These are phyloP conservation scores for Aegotheles bennettii DNA, from an alignment of 2,113 vertebrate species.

Conservation along the genomic window DNA sequence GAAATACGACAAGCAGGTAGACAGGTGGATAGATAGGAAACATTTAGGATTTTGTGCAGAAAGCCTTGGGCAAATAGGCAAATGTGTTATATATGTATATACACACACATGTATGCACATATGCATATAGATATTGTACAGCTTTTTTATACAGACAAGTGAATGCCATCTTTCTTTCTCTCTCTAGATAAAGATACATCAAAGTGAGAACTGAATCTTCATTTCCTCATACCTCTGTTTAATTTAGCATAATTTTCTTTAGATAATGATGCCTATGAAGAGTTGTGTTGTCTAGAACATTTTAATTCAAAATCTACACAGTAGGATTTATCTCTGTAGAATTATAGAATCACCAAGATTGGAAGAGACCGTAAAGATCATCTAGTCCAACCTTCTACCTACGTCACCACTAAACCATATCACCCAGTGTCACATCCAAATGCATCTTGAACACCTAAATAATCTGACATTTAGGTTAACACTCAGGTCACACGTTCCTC, in stretches of 20 bases:
- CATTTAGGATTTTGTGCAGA: not conserved
- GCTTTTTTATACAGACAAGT: not conserved
- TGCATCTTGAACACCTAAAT: too few species aligned
- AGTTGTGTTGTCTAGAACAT: not conserved
- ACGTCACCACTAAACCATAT: too few species aligned
- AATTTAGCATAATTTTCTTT: not conserved
- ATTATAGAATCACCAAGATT: too few species aligned
- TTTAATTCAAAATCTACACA: not conserved
- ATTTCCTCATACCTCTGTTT: not conserved
- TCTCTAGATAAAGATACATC: not conserved
- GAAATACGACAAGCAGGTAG: not conserved
- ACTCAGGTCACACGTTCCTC: not conserved
- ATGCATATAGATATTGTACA: not conserved
- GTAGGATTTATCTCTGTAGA: not conserved
- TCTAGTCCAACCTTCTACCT: too few species aligned
- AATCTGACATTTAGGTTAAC: not conserved
- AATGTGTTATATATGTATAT: not conserved
- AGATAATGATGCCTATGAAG: not conserved
- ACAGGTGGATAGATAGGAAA: not conserved
- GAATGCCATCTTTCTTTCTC: not conserved
- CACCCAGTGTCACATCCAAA: too few species aligned
- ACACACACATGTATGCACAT: too few species aligned
- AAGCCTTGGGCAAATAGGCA: not conserved
- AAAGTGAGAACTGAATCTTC: not conserved
- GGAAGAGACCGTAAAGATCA: too few species aligned